phyloP scores from a whole-genome alignment of 2,888 invertebrate species.

The Mesorhabditis spiculigera region DNA sequence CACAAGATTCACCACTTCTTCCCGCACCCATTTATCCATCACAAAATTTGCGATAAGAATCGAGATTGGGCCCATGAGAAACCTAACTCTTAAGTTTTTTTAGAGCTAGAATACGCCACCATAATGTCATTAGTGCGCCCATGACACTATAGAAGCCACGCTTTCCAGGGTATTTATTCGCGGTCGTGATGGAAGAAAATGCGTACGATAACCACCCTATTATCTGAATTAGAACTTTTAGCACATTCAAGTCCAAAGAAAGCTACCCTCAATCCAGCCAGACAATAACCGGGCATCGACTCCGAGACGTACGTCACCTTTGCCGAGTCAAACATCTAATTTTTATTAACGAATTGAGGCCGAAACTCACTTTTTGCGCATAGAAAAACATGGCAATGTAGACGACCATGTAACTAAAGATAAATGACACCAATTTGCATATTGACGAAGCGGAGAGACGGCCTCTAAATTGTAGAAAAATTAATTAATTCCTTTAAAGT shows the following conservation, averaged over 20 bases:
- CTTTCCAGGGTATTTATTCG: conserved; percentile 80
- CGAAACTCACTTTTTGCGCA: conserved; percentile 24
- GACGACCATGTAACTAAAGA: conserved; percentile 73
- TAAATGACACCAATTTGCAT: conserved; percentile 76
- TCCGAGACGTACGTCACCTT: conserved; percentile 84
- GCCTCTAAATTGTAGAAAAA: conserved; percentile 61
- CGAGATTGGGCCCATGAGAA: conserved; percentile 76
- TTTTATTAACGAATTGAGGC: conserved; percentile 7
- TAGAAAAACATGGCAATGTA: conserved; percentile 74
- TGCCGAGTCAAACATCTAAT: conserved; percentile 82
- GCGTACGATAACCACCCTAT: conserved; percentile 80
- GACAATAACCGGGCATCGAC: conserved; percentile 77
- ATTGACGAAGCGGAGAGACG: conserved; percentile 73
- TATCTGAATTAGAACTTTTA: conserved; percentile 65
- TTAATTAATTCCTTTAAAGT: background rate
- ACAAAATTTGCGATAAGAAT: conserved; percentile 75
- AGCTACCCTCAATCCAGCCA: conserved; percentile 24
- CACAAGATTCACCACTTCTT: conserved; percentile 73
- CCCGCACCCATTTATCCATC: conserved; percentile 77
- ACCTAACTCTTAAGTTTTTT: conserved; percentile 64
- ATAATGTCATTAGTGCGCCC: conserved; percentile 76
- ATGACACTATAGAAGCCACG: conserved; percentile 79
- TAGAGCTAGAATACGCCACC: conserved; percentile 64
- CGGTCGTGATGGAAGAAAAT: conserved; percentile 71
- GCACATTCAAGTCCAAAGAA: conserved; percentile 63